Base-by-base conservation (phyloP, 2,113 vertebrate species). In the Nothobranchius furzeri region DNA sequence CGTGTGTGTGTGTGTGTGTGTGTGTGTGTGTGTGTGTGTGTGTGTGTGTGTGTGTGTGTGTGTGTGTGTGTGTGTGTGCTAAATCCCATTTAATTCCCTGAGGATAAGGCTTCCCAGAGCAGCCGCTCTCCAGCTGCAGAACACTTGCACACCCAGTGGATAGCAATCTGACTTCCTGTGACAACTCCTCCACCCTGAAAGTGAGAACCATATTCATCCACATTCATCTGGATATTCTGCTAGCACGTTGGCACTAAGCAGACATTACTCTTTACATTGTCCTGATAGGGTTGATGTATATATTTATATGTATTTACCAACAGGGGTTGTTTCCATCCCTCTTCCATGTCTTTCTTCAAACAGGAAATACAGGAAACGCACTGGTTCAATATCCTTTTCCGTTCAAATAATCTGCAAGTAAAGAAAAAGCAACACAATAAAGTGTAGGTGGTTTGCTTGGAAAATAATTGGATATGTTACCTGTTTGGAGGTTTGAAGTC, bases 81-180 rank as follows among this genome's bases (percentile, higher is more conserved):
- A 79, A 76, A 85, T 85, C 85, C 69, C 67, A 69, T 64, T 55
- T 75, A 79, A 86, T 82, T 57, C 85, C 76, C 59, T 0, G 52
- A 78, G 85, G 89, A 85, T 89, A 87, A 87, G 47, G 25, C 48
- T 60, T 70, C 82, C 82, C 37, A 56, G 60, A 81, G 85, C 85
- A 87, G 88, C 76, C 73, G 51, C 61, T 70, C 72, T 87, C 86
- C 90, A 91, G 87, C 88, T 87, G 86, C 77, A 80, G 75, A 65
- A 70, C 76, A 70, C 68, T 75, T 53, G 78, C 81, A 84, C 81
- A 56, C 78, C 83, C 72, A n/a, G 57, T 47, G 82, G 86, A 89
- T 86, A 65, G 67, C 52, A 62, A 73, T 84, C 83, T 79, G 67
- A 78, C 82, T 85, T 87, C 86, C 76, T 62, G 71, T 73, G 81